phyloP scores from a whole-genome alignment of 1,140 invertebrate species.

The Drosophila ohnishii region DNA sequence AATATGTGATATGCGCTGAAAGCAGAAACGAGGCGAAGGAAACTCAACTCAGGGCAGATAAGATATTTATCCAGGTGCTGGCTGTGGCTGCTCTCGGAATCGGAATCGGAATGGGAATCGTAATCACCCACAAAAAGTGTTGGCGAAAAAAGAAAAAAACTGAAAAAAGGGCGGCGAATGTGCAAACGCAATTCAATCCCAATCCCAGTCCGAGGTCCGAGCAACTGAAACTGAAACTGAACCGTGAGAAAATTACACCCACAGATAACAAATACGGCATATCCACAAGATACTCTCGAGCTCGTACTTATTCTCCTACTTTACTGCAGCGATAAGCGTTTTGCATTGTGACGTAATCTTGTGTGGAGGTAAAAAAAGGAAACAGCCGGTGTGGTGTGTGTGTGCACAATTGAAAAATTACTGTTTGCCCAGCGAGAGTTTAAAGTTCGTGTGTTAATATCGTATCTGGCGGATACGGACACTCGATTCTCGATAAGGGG shows the following conservation, averaged over 20 bases:
- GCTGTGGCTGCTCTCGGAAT: slow-evolving; percentile 48
- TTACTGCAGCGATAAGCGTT: slow-evolving; percentile 67
- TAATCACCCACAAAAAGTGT: slow-evolving; percentile 75
- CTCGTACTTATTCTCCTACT: slow-evolving; percentile 35
- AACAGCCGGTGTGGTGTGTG: slow-evolving; percentile 7
- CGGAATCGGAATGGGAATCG: slow-evolving; percentile 24
- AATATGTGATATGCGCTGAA: slow-evolving; percentile 74
- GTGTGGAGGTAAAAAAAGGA: slow-evolving; percentile 3
- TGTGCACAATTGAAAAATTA: slow-evolving; percentile 71
- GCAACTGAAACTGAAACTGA: slow-evolving; percentile 71
- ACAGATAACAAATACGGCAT: slow-evolving; percentile 59
- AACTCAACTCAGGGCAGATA: slow-evolving; percentile 59
- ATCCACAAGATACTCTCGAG: slow-evolving; percentile 30
- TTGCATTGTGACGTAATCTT: slow-evolving; percentile 72
- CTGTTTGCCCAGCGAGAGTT: slow-evolving; percentile 72
- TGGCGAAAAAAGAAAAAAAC: slow-evolving; percentile 48
- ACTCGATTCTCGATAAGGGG: slow-evolving; percentile 56
- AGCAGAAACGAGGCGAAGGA: slow-evolving; percentile 59
- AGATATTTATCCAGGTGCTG: slow-evolving; percentile 81
- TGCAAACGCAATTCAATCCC: slow-evolving; percentile 76
- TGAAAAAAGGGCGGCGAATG: slow-evolving; percentile 67
- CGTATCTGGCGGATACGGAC: slow-evolving; percentile 57
- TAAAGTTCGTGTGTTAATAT: slow-evolving; percentile 60
- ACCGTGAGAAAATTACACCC: slow-evolving; percentile 81
- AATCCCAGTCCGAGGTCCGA: slow-evolving; percentile 46